A percentile compares a stretch with the other conserved stretches of the same genome.
Evolutionary conservation across 64 coral and sea anemone species (phyloP).

Genomic region (Dendronephthya gigantea): DNA sequence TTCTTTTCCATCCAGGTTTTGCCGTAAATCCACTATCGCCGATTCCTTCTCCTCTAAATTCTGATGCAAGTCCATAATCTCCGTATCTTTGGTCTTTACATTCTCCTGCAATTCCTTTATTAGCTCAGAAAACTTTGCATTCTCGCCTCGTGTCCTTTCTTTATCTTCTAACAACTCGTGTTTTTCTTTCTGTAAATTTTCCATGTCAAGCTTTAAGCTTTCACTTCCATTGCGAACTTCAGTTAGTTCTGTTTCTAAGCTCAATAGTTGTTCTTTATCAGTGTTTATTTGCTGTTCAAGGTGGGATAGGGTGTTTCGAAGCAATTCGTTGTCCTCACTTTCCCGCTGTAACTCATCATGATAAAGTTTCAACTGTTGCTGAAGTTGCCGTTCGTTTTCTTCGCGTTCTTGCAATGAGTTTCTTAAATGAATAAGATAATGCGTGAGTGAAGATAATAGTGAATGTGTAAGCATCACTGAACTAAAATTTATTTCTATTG

Average conservation of each 20-base stretch:
- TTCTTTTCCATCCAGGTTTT: background rate
- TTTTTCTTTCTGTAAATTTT: background rate
- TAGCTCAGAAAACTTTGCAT: background rate
- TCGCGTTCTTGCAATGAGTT: background rate
- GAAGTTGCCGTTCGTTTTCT: background rate
- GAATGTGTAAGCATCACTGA: background rate
- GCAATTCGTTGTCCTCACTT: background rate
- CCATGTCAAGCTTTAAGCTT: background rate
- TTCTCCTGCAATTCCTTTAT: slow-evolving; percentile 5
- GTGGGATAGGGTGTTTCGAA: background rate
- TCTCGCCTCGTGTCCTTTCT: background rate
- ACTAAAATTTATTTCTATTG: no score
- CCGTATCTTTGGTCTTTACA: slow-evolving; percentile 9
- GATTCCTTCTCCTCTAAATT: background rate
- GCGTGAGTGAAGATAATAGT: background rate
- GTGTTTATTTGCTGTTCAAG: background rate
- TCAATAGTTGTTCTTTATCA: background rate
- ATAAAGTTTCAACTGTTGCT: background rate
- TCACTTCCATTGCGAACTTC: background rate
- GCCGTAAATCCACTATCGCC: background rate
- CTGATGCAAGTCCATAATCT: background rate
- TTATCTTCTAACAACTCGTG: background rate
- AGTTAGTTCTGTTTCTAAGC: background rate
- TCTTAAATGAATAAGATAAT: background rate
- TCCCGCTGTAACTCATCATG: background rate